These are phyloP conservation scores for Thymelicus sylvestris DNA, from an alignment of 2,888 invertebrate genomes.

Conservation along the genomic window DNA sequence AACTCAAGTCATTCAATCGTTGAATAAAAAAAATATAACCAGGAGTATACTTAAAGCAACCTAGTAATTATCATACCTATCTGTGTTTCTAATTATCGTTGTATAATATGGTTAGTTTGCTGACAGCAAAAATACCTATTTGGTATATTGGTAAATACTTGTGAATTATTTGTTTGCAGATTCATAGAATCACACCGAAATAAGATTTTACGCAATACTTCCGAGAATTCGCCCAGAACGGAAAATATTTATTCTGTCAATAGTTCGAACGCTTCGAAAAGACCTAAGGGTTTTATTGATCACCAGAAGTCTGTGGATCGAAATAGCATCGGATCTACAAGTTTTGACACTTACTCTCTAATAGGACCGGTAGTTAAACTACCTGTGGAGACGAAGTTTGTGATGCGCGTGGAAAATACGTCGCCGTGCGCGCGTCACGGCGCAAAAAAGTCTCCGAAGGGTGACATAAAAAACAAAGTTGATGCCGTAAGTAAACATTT, in stretches of 20 bases:
- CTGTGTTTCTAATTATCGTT: constrained; percentile 20
- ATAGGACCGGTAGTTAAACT: constrained; percentile 65
- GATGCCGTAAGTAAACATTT: constrained; percentile 51
- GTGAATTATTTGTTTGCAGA: constrained; percentile 39
- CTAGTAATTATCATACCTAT: constrained; percentile 8
- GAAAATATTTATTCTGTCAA: constrained; percentile 35
- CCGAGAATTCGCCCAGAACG: constrained; percentile 35
- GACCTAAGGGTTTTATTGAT: constrained; percentile 29
- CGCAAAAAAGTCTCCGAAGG: constrained; percentile 44
- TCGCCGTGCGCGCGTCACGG: constrained; percentile 40
- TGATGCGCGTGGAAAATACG: constrained; percentile 60
- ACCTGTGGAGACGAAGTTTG: constrained; percentile 60
- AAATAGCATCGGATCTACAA: constrained; percentile 34
- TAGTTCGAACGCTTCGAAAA: constrained; percentile 20
- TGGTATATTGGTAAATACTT: constrained; percentile 1
- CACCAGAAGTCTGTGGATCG: constrained; percentile 34
- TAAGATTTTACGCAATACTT: constrained; percentile 35
- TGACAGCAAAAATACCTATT: background rate
- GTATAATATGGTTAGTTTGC: constrained; percentile 40
- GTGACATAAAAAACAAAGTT: constrained; percentile 55
- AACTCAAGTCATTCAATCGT: no score
- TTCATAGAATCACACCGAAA: constrained; percentile 47
- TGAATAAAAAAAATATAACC: no score
- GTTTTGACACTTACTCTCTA: constrained; percentile 47
- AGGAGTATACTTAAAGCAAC: background rate